Evolutionary conservation across 2,113 vertebrate genomes (phyloP).

Genomic region (Passerina amoena): DNA sequence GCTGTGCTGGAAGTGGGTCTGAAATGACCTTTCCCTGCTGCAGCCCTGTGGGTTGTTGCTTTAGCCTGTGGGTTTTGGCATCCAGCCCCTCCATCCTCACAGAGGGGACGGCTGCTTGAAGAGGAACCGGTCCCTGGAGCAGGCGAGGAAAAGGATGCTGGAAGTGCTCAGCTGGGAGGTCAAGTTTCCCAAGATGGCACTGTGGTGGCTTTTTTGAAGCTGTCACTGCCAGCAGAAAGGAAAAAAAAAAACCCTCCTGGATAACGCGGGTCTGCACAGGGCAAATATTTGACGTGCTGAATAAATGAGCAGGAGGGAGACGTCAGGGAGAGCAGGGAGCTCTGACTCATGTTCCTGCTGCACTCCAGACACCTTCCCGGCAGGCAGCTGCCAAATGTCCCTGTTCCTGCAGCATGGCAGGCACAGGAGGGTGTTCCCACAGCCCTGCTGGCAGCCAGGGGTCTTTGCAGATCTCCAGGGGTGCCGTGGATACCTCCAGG

Average conservation of each 20-base stretch:
- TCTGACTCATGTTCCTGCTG: slow-evolving; percentile 33
- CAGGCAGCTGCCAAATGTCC: slow-evolving; percentile 38
- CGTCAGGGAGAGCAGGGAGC: background rate
- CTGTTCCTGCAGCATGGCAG: background rate
- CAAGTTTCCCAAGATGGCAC: slow-evolving; percentile 40
- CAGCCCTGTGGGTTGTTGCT: background rate
- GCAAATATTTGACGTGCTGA: slow-evolving; percentile 42
- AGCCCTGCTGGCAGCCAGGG: background rate
- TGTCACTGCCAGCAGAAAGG: background rate
- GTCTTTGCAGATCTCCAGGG: accelerated
- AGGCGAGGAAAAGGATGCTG: background rate
- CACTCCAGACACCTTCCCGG: slow-evolving; percentile 16
- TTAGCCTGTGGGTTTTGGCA: background rate
- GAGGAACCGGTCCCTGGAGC: background rate
- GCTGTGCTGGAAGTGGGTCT: background rate
- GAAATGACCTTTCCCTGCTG: background rate
- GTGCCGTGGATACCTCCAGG: accelerated
- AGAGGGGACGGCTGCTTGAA: background rate
- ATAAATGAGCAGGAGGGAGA: slow-evolving; percentile 45
- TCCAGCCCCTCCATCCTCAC: background rate
- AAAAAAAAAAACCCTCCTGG: background rate
- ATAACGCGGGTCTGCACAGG: background rate
- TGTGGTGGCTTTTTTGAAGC: slow-evolving; percentile 1
- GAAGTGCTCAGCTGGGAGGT: background rate
- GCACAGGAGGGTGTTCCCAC: background rate